Evolutionary conservation across 2,113 vertebrate genomes (phyloP), one percentile per base, ranked within the genome.

Genomic region (Bungarus multicinctus): DNA sequence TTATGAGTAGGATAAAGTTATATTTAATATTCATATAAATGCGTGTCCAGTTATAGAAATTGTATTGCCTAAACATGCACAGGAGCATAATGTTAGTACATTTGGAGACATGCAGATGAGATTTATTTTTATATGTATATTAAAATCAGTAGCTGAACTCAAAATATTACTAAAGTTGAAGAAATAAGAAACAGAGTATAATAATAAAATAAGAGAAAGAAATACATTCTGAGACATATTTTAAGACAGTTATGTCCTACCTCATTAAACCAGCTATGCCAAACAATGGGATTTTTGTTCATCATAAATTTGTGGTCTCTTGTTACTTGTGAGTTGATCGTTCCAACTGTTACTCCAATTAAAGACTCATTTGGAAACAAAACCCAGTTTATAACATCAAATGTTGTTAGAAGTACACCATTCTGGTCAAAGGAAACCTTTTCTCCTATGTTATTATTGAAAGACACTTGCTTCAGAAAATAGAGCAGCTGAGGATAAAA

Each of bases 371-470:
- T 92, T 39, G 58, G 23, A 50, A 53, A 53, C 1, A 25, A 43
- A 16, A 92, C 20, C 91, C 86, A 92, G 23, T 92, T 92, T 5
- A 88, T 69, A 23, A 92, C 4, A 88, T 92, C 91, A 52, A 69
- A 88, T 18, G 16, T 8, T 53, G 47, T 34, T n/a, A 53, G 14
- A 5, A 90, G 23, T 20, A 34, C 45, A 8, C 53, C 39, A 55
- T 91, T 57, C 12, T 86, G 34, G 4, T 91, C 53, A 85, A 85
- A 91, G 34, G 90, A 87, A 58, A 91, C n/a, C 43, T 47, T 45
- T 27, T 87, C 90, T 10, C 90, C 90, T 34, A 55, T 30, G 30
- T 9, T 87, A 85, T 91, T 91, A 34, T 91, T 91, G 34, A 91
- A 91, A 30, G 90, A 91, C 16, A 91, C 54, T 5, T 45, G 5